Evolutionary conservation across 1,140 invertebrate genomes (phyloP).

Genomic region (Phenacoccus solenopsis): DNA sequence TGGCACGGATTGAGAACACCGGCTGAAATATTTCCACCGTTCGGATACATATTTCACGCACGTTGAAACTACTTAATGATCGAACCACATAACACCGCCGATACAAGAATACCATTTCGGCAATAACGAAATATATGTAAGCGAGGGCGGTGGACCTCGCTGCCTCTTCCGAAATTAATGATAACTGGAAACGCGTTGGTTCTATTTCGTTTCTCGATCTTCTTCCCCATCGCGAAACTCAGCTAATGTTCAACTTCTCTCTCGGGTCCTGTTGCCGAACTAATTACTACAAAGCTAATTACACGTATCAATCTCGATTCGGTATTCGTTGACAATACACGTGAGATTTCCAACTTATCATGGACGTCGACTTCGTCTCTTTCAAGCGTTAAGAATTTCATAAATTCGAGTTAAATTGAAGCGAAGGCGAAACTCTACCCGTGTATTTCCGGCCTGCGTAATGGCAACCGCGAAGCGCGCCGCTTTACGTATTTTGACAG

Average conservation of each 20-base stretch:
- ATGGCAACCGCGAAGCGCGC: neutral
- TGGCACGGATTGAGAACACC: too few relatives aligned
- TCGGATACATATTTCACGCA: too few relatives aligned
- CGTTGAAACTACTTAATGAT: too few relatives aligned
- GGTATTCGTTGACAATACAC: neutral
- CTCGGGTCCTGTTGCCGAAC: neutral
- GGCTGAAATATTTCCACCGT: too few relatives aligned
- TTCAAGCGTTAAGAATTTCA: neutral
- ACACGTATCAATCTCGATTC: neutral
- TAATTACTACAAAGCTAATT: neutral
- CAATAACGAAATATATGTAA: too few relatives aligned
- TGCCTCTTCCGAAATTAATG: too few relatives aligned
- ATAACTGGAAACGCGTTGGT: too few relatives aligned
- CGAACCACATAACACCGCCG: too few relatives aligned
- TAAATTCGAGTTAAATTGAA: neutral
- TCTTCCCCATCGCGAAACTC: neutral
- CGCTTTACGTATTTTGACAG: neutral
- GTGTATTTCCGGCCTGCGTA: too few relatives aligned
- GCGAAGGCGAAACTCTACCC: neutral
- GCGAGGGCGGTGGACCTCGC: too few relatives aligned
- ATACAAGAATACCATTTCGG: too few relatives aligned
- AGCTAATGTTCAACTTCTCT: neutral
- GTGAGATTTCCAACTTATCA: neutral
- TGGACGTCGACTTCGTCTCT: neutral
- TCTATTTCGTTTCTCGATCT: neutral